Base-by-base conservation (phyloP, 2,797 vertebrate species). In the Petrocephalus schoutedeni region DNA sequence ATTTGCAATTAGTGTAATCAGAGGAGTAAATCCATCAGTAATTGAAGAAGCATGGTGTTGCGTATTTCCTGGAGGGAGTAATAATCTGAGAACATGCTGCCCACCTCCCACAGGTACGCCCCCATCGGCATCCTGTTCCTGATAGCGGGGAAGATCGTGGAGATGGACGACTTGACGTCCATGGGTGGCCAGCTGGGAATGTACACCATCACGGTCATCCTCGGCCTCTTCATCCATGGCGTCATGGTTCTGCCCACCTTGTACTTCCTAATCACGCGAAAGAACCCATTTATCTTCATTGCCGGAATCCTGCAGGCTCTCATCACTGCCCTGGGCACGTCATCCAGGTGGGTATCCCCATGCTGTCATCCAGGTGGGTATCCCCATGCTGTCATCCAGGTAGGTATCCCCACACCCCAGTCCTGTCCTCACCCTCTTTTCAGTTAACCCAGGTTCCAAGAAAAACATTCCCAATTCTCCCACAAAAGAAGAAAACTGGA, bases 91-190 rank as follows among this genome's bases (percentile, higher is more conserved):
- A 32, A 54, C 49, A 56, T 58, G 57, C 57, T 12, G 1, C 12
- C 71, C 71, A 0, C 71, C 71, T 77, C 21, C 21, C 89, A 2
- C 90, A 99, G 98, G 98, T 99, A 99, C 14, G 97, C 97, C 58
- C 98, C 98, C 0, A 90, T 99, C 83, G 98, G 98, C 16, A 99
- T 99, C 92, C 95, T 99, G 86, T 99, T 99, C 93, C 91, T 99
- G 89, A 99, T 99, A 87, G 97, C 98, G 85, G 98, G 98, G 51
- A 99, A 99, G 93, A 99, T 99, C 36, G 97, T 99, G 88, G 98
- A 99, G 93, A 99, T 99, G 98, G 97, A 99, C 88, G 97, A 99
- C 89, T 96, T 98, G 94, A 98, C 97, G 0, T 96, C 97, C 89
- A 98, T 99, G 19, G 98, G 98, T 0, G 98, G 98, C 0, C 98